These are phyloP conservation scores for Mystacides longicornis DNA, from an alignment of 2,888 invertebrate genomes.

Conservation along the genomic window DNA sequence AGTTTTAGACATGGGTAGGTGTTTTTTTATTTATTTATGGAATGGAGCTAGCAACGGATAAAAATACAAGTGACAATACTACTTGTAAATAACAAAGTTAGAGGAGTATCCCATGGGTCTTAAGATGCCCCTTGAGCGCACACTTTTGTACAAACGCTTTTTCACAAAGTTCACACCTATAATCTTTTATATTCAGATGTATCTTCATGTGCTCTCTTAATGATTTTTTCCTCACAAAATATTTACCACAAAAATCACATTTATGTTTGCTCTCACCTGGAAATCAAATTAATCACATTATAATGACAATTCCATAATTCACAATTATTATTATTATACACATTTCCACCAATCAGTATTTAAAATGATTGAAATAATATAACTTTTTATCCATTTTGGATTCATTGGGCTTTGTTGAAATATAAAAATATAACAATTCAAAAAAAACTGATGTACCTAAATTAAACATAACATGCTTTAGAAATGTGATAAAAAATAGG, in stretches of 20 bases:
- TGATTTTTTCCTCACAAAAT: not conserved
- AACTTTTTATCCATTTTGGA: no score
- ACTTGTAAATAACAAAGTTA: not conserved
- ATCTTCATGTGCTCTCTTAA: constrained; percentile 9
- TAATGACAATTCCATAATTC: not conserved
- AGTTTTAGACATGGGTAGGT: no score
- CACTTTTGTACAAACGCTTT: constrained; percentile 11
- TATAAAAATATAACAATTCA: no score
- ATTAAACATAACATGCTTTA: no score
- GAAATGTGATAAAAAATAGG: no score
- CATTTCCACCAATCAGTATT: no score
- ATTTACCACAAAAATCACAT: constrained; percentile 9
- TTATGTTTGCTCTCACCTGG: not conserved
- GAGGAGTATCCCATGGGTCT: constrained; percentile 3
- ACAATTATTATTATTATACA: no score
- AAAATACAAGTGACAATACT: not conserved
- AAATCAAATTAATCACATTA: not conserved
- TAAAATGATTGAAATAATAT: no score
- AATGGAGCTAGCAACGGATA: not conserved
- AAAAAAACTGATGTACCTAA: no score
- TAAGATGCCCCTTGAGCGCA: constrained; percentile 10
- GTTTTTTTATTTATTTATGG: no score
- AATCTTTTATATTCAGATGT: not conserved
- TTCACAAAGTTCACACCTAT: constrained; percentile 6
- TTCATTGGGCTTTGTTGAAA: no score